Percentiles rank a stretch among this genome's conserved stretches.
These are phyloP conservation scores for Callocephalon fimbriatum DNA, from an alignment of 2,113 vertebrate species.

Conservation along the genomic window DNA sequence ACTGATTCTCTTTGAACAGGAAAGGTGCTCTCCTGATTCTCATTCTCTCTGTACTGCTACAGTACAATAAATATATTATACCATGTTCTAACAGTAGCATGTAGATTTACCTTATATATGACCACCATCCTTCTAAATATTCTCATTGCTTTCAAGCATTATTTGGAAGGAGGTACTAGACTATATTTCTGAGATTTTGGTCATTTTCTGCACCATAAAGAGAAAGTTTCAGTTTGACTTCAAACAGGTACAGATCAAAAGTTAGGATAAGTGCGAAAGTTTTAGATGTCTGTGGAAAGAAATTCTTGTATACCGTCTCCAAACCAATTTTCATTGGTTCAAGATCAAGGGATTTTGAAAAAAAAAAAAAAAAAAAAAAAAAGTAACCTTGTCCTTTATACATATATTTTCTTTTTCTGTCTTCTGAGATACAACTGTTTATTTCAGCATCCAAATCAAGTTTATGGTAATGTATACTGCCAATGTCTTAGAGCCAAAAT, in stretches of 20 bases:
- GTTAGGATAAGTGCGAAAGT: neutral
- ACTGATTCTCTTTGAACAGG: neutral
- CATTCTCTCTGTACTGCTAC: neutral
- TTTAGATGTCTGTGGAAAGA: neutral
- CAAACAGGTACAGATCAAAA: neutral
- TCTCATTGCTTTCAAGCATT: neutral
- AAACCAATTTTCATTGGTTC: neutral
- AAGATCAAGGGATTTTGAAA: neutral
- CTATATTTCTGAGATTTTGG: neutral
- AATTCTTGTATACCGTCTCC: neutral
- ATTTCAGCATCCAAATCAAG: neutral
- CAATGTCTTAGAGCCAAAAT: neutral
- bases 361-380: neutral
- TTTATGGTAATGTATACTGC: neutral
- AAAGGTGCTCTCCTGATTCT: neutral
- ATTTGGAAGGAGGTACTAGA: neutral
- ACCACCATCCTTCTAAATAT: neutral
- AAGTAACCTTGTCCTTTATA: neutral
- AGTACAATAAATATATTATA: neutral
- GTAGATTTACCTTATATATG: neutral
- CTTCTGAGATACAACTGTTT: neutral
- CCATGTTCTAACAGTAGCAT: neutral
- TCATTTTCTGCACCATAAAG: neutral
- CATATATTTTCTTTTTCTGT: neutral
- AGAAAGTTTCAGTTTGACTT: neutral